Evolutionary conservation across 2,888 invertebrate genomes (phyloP), one percentile per base, ranked within the genome.

Genomic region (Rhynchonema sp.): DNA sequence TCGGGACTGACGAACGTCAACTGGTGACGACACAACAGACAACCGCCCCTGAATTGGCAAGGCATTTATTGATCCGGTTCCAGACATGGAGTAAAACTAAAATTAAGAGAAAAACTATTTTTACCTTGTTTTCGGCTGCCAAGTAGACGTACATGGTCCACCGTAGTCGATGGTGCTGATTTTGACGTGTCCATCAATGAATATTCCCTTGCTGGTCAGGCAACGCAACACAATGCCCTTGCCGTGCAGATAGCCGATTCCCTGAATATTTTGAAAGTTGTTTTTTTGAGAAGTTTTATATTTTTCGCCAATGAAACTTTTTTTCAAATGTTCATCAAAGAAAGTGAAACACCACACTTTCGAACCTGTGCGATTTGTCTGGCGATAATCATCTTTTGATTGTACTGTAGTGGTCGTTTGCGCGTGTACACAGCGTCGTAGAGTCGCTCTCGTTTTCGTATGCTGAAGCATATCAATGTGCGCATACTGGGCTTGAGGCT

Each of bases 181-280:
- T 64, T 76, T 75, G 29, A 76, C 76, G 61, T 74, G 69, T 67
- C 70, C 66, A 61, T 75, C 74, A 55, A 77, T 66, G 62, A 74
- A 75, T 30, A 78, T 71, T 62, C 76, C 77, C 59, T 71, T 70
- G 2, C 76, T 73, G 63, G 72, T 75, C 46, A 77, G 69, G 57
- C 72, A 71, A 26, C 70, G 67, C 57, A 76, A 72, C 25, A 76
- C 70, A 58, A 78, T 74, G n/a, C 73, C 74, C 62, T 74, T 75
- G 58, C 76, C 76, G 65, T 77, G 77, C 1, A 77, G 68, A 64
- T 77, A 77, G 17, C 77, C 75, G 72, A 78, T 73, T 17, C 71
- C 73, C 66, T 73, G 63, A n/a, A n/a, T n/a, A n/a, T n/a, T n/a
- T n/a, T n/a, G n/a, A n/a, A n/a, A n/a, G n/a, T n/a, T n/a, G n/a